Base-by-base conservation (phyloP, 1,140 invertebrate species). In the Chionoecetes opilio region DNA sequence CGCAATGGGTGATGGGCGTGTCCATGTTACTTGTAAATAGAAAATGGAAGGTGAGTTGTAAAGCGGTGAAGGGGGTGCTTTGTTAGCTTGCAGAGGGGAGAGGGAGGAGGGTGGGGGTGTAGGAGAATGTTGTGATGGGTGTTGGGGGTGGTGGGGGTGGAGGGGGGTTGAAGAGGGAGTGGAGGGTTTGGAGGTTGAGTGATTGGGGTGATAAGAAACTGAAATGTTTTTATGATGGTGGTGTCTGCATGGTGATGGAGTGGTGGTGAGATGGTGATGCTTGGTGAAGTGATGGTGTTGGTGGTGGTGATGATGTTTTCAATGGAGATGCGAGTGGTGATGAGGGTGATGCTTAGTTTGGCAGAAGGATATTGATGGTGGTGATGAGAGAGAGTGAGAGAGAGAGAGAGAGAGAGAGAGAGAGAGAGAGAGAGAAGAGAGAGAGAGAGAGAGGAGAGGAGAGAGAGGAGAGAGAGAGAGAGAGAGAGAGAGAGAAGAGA, bases 1-100 rank as follows among this genome's bases (percentile, higher is more conserved):
- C 11, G 46, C 46, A 0, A 14, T 17, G 9, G 46, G 5, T 75
- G 6, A 5, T n/a, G 63, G 63, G 63, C 63, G 63, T 75, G 63
- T 75, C 63, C 63, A 75, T n/a, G 63, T 75, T 75, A 75, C 63
- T 75, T 75, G 63, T 75, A 75, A 75, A 75, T 75, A n/a, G 63
- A 75, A 75, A 75, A 75, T 26, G 63, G 21, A 75, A 8, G 63
- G 63, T 75, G 21, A 75, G 63, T 5, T 11, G 63, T 75, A 75
- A 75, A 21, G n/a, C 21, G 63, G 21, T 1, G 63, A 75, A n/a
- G 63, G n/a, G 1, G 21, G 63, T 75, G 63, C 63, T 75, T 75
- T 75, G 63, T 75, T 75, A 75, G 21, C 63, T 75, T 75, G 63
- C 21, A 11, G 26, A 8, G 26, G 63, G 0, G 63, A 8, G 8